Conservation (phyloP, 2,888 invertebrate genomes). For the Drosophila suboccidentalis region DNA sequence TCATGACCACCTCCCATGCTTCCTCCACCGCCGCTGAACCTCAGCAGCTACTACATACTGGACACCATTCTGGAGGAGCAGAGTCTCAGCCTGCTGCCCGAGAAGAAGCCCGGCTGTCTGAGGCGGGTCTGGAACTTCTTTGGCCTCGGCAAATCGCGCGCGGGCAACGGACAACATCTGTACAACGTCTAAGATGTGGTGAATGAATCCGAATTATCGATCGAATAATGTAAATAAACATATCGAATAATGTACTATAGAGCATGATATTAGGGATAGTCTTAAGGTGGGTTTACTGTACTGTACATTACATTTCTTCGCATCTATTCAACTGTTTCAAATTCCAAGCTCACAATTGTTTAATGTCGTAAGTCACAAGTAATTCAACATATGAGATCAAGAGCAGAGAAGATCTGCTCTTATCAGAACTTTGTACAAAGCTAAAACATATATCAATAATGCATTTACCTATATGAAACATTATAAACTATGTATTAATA, state of each 20-base stretch:
- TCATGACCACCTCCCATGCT: slow-evolving; percentile 89
- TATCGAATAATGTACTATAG: slow-evolving; percentile 62
- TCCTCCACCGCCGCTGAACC: slow-evolving; percentile 82
- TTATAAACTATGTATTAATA: slow-evolving; percentile 29
- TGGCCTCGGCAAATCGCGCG: slow-evolving; percentile 61
- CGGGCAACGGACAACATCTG: slow-evolving; percentile 45
- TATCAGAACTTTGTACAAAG: slow-evolving; percentile 74
- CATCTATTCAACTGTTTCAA: not conserved
- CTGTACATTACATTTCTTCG: slow-evolving; percentile 12
- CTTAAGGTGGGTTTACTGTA: slow-evolving; percentile 15
- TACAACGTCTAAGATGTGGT: slow-evolving; percentile 54
- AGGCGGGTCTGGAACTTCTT: slow-evolving; percentile 80
- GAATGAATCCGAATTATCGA: not conserved
- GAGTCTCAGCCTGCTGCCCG: slow-evolving; percentile 73
- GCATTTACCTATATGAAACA: slow-evolving; percentile 51
- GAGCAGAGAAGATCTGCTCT: slow-evolving; percentile 3
- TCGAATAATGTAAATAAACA: slow-evolving; percentile 68
- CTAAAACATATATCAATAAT: slow-evolving; percentile 51
- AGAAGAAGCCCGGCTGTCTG: slow-evolving; percentile 81
- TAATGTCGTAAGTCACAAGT: slow-evolving; percentile 23
- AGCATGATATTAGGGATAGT: slow-evolving; percentile 6
- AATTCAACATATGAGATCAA: slow-evolving; percentile 36
- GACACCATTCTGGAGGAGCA: slow-evolving; percentile 83
- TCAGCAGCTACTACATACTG: slow-evolving; percentile 82
- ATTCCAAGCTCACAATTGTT: not conserved